Conservation (phyloP, 2,888 invertebrate genomes). For the Bimastos eiseni region DNA sequence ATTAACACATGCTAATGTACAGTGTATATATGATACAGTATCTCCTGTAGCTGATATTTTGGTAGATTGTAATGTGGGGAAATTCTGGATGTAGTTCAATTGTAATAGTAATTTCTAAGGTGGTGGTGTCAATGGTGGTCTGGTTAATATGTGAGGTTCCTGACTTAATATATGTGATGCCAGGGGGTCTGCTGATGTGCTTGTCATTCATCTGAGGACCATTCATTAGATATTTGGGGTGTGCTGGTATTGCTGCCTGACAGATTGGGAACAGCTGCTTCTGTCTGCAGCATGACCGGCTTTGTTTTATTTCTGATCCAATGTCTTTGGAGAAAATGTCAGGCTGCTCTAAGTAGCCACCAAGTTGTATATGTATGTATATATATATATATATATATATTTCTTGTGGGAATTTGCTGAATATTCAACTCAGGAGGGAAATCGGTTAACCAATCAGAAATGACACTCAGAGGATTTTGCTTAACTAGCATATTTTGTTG, state of each 20-base stretch:
- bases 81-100: not conserved
- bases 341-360: not conserved
- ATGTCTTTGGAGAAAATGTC: not conserved
- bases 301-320: not conserved
- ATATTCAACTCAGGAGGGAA: not conserved
- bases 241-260: not conserved
- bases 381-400: too few species aligned
- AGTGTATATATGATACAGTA: not conserved
- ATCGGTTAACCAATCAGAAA: not conserved
- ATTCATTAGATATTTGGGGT: not conserved
- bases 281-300: not conserved
- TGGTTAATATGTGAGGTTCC: not conserved
- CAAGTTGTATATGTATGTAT: too few species aligned
- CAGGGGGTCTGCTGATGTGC: not conserved
- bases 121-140: too few species aligned
- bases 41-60: not conserved
- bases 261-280: not conserved
- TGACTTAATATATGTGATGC: not conserved
- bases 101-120: not conserved
- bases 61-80: not conserved
- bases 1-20: not conserved
- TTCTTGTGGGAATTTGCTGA: not conserved
- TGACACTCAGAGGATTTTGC: not conserved
- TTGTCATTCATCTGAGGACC: not conserved
- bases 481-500: not conserved